Base-by-base conservation (phyloP, 2,113 vertebrate species). In the Xenus cinereus region DNA sequence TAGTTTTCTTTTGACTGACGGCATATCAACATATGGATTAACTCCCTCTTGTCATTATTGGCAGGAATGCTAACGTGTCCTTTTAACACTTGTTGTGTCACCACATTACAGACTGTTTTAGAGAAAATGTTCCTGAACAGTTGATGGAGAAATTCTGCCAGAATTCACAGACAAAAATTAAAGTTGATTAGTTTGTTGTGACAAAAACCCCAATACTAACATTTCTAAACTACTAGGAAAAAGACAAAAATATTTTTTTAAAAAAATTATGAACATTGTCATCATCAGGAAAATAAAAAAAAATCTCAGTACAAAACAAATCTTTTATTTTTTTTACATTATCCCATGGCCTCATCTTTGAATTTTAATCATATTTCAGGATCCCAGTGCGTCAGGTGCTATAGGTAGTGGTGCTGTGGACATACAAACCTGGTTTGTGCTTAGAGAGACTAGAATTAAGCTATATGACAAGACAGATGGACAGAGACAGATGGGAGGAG, bases 401-500 rank as follows among this genome's bases (percentile, higher is more conserved):
- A 33, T 77, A 73, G 45, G 26, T 45, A 56, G 46, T 45, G 63
- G 5, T 69, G 54, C 46, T 89, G 24, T 71, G 32, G 21, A 68
- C 2, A 12, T 37, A 33, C 13, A 87, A 74, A 75, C 24, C 32
- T 84, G 5, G 32, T 80, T 90, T 92, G 26, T 90, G 7, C 48
- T 84, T 23, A 54, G 35, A 59, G 15, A 81, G 7, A 54, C 41
- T 72, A 63, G 51, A 87, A 75, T 78, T 92, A 81, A 81, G 68
- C 30, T 95, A 39, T 39, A 39, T 67, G 93, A 60, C 64, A 91
- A 97, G 90, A 74, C 89, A 97, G 89, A 95, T 92, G 92, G 91
- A 89, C 75, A 89, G 86, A 95, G 73, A 84, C 86, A 94, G 89
- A 90, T 91, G 84, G 88, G 89, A 93, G 86, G 91, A 94, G 91